Conservation (phyloP, 2,113 vertebrate species). For the human region GRCh38 chr12:113951501-113952000, state of each 20-base stretch:
- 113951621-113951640: not conserved
- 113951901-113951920: fast-evolving
- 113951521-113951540: not conserved
- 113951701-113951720: fast-evolving
- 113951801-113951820: too few relatives aligned
- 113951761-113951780: fast-evolving
- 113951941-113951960: not conserved
- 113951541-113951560: too few relatives aligned
- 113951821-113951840: not conserved
- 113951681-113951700: fast-evolving
- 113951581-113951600: not conserved
- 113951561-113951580: not conserved
- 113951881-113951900: fast-evolving
- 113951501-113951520: too few relatives aligned
- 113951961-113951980: not conserved
- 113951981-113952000: too few relatives aligned
- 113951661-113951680: not conserved
- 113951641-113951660: not conserved
- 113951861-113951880: fast-evolving
- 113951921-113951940: not conserved
- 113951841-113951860: not conserved
- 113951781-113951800: too few relatives aligned
- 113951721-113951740: fast-evolving
- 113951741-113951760: fast-evolving
- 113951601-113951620: not conserved